Base-by-base conservation (phyloP, 2,888 invertebrate genomes). In the Ophion ventricosus region DNA sequence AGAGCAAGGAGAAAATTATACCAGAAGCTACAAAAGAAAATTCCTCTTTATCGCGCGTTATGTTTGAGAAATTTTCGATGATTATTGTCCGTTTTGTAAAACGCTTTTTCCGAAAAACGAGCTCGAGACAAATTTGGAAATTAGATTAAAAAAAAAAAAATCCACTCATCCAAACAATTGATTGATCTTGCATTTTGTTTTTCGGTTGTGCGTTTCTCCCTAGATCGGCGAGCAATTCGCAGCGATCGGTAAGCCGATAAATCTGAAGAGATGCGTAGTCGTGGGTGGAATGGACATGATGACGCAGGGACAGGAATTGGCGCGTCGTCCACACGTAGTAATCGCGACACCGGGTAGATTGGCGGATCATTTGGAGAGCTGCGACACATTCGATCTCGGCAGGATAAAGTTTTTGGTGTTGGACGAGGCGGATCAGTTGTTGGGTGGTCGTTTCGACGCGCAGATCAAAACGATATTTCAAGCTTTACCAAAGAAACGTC, bases 201-300 rank as follows among this genome's bases (percentile, higher is more conserved):
- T 8, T n/a, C 14, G 1, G 25, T 57, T 26, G 35, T 64, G 57
- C 79, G 59, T 49, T 64, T 69, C 67, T 25, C 93, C 93, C 83
- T 93, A 98, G 96, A 99, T 99, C 90, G 97, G 97, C 35, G 99
- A 99, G 90, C 99, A 99, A 93, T 99, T 99, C 93, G 95, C 96
- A 80, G 97, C 98, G 0, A 95, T 99, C 17, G 99, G 99, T 0
- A 97, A 97, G 91, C 96, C 97, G 0, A 96, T 98, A 87, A 97
- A 97, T 86, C 94, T 99, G 11, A 95, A 97, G 89, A 97, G 97
- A 66, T 96, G 96, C 90, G 97, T 98, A 0, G 96, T 99, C 23
- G 98, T 99, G n/a, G 99, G 99, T 10, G 99, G 99, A 10, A 97
- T 98, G 88, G 98, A 98, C 92, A 98, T 98, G 95, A 95, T 99